Evolutionary conservation across 2,888 invertebrate genomes (phyloP), one percentile per base, ranked within the genome.

Genomic region (Pinctada fucata): DNA sequence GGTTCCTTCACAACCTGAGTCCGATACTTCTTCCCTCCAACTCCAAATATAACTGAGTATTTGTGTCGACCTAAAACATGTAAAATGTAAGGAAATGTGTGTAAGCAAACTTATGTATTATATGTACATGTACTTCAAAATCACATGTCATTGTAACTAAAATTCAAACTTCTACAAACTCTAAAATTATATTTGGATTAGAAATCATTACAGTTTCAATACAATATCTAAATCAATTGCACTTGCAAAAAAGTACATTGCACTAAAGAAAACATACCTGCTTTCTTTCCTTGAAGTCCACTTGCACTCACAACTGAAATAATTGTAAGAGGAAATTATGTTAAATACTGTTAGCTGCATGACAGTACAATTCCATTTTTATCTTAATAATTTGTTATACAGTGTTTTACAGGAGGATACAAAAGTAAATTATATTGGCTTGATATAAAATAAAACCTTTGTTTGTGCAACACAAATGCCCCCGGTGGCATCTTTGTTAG

Each of bases 41-140:
- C 83, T 66, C 91, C 91, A 87, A 91, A 91, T 78, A 91, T 91
- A 51, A 91, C 91, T 76, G 91, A 91, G 78, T 79, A 91, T 80
- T 91, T 91, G 78, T 85, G 84, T 16, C 90, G 84, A 63, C 90
- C 90, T 90, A 81, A 51, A 84, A 80, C 6, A 58, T 1, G 13
- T 58, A 10, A 6, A 58, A 58, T 58, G 58, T 58, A 63, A 45
- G 47, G 48, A 10, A 50, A 31, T 65, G 64, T 51, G 16, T 45
- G 8, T 16, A 16, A 48, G 1, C 16, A 45, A 75, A 13, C 51
- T 13, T 76, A 8, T 63, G 13, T 74, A 52, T 47, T 8, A 68
- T 4, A 16, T 69, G 8, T 69, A 52, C 45, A 50, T 10, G 51
- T 5, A 31, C 5, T 47, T 67, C 4, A 31, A 71, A 74, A 52